phyloP scores from a whole-genome alignment of 2,113 vertebrate species.

The Vireo altiloquus region DNA sequence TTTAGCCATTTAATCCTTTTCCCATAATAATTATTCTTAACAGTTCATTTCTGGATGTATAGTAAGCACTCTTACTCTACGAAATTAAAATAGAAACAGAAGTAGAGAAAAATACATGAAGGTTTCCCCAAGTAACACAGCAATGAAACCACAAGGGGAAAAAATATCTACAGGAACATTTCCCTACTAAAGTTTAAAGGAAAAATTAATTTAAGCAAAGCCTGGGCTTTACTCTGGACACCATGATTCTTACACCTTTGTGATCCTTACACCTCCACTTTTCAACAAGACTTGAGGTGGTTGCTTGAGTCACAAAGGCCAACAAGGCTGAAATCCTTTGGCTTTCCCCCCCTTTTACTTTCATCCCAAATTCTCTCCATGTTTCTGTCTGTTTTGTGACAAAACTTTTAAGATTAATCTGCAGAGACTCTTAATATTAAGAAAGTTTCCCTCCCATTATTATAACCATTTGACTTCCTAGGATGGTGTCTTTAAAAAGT shows the following conservation, averaged over 20 bases:
- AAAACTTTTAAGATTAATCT: not conserved
- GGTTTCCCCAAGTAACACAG: not conserved
- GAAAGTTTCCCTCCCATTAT: not conserved
- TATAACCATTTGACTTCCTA: not conserved
- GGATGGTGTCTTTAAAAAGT: not conserved
- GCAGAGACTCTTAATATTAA: not conserved
- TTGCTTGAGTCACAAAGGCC: not conserved
- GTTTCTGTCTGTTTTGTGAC: not conserved
- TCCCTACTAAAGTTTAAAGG: not conserved
- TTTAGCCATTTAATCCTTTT: not conserved
- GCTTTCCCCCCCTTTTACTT: not conserved
- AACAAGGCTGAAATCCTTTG: not conserved
- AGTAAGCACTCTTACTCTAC: not conserved
- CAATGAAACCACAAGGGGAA: not conserved
- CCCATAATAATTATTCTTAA: not conserved
- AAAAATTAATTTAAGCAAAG: not conserved
- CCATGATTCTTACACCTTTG: not conserved
- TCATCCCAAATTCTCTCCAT: not conserved
- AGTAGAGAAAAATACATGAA: not conserved
- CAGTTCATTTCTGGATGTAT: not conserved
- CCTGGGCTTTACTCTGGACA: not conserved
- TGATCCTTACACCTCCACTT: not conserved
- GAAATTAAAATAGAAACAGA: not conserved
- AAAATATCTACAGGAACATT: not conserved
- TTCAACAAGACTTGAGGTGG: not conserved